A percentile compares a stretch with the other conserved stretches of the same genome.
Conservation (phyloP, 2,113 vertebrate species). For the Sula dactylatra region DNA sequence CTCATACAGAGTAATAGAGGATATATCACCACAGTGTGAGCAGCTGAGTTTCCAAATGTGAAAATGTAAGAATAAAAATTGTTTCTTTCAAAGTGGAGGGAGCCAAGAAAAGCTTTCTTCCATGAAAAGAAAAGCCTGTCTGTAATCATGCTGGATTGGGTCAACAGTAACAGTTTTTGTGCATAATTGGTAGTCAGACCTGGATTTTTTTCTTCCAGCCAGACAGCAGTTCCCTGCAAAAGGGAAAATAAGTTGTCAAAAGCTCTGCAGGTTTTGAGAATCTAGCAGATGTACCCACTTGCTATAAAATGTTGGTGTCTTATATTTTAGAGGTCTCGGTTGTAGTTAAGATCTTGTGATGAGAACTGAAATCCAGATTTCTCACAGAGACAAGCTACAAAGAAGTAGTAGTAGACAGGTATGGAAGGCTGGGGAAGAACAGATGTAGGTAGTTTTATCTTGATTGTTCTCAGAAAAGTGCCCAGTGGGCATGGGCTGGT, state of each 20-base stretch:
- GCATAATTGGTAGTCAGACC: background rate
- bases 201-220: background rate
- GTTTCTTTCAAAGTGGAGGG: background rate
- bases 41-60: background rate
- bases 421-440: background rate
- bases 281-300: background rate
- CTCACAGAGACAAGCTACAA: background rate
- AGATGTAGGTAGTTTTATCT: background rate
- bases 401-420: background rate
- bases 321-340: background rate
- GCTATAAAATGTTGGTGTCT: background rate
- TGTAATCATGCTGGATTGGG: background rate
- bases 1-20: background rate
- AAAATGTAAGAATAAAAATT: background rate
- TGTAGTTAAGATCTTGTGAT: background rate
- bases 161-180: background rate
- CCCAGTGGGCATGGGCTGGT: background rate
- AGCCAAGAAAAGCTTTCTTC: background rate
- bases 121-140: background rate
- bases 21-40: background rate
- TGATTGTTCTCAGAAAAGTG: background rate
- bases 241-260: background rate
- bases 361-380: background rate
- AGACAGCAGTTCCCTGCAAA: background rate
- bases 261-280: background rate